phyloP scores from a whole-genome alignment of 2,797 vertebrate species.

The Aulostomus chinensis region DNA sequence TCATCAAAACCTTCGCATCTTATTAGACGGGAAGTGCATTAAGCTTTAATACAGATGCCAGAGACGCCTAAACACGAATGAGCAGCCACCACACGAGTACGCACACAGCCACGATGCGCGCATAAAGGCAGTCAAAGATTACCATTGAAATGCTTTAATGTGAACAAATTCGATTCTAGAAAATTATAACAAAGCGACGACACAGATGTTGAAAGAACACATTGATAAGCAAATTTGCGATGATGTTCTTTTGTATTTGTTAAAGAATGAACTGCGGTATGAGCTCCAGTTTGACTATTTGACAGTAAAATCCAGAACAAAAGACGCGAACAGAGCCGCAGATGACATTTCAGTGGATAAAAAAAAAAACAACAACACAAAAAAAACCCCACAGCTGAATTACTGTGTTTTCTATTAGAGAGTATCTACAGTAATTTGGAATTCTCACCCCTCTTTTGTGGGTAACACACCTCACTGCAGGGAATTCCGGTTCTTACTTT shows the following conservation, averaged over 20 bases:
- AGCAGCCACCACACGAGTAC: constrained; percentile 27
- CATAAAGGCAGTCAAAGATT: constrained; percentile 58
- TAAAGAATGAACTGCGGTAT: constrained; percentile 37
- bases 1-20: constrained; percentile 58
- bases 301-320: constrained; percentile 73
- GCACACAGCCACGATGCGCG: constrained; percentile 29
- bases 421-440: constrained; percentile 59
- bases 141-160: constrained; percentile 62
- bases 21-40: constrained; percentile 72
- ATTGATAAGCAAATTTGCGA: constrained; percentile 65
- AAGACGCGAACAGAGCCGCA: constrained; percentile 56
- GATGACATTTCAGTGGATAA: constrained; percentile 44
- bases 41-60: constrained; percentile 66
- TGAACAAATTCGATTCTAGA: constrained; percentile 45
- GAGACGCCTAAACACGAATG: constrained; percentile 59
- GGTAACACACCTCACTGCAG: constrained; percentile 69
- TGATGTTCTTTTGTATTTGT: constrained; percentile 60
- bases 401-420: constrained; percentile 56
- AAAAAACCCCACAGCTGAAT: no score
- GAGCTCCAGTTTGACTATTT: no score
- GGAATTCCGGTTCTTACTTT: constrained; percentile 72
- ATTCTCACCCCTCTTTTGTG: constrained; percentile 59
- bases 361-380: constrained; percentile 19
- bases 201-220: constrained; percentile 62
- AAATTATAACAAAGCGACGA: constrained; percentile 59